These are phyloP conservation scores for Papilio machaon DNA, from an alignment of 1,140 invertebrate genomes.

Conservation along the genomic window DNA sequence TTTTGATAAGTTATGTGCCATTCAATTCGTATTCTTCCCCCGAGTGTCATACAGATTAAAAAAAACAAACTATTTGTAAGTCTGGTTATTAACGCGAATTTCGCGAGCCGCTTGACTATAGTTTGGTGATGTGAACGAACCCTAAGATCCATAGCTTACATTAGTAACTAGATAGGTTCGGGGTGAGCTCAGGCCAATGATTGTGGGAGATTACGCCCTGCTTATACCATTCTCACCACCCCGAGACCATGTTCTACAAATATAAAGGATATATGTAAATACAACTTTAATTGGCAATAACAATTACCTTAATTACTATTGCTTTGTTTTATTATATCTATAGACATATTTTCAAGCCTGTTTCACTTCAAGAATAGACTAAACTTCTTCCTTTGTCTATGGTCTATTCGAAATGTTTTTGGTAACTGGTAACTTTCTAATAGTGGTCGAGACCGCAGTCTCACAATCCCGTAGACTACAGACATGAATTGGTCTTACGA, in stretches of 20 bases:
- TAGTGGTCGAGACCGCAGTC: too few relatives aligned
- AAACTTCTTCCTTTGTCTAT: too few relatives aligned
- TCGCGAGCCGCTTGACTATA: not conserved
- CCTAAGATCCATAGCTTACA: constrained; percentile 21
- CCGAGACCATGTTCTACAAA: constrained; percentile 21
- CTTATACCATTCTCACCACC: constrained; percentile 22
- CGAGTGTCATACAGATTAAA: not conserved
- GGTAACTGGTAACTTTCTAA: too few relatives aligned
- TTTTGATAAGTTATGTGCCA: not conserved
- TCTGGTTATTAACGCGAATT: not conserved
- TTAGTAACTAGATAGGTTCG: constrained; percentile 26
- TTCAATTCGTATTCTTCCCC: not conserved
- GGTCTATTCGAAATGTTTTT: too few relatives aligned
- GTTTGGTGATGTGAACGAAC: not conserved
- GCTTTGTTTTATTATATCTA: not conserved
- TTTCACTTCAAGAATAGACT: too few relatives aligned
- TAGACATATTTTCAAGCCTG: too few relatives aligned
- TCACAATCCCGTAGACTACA: too few relatives aligned
- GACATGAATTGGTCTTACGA: too few relatives aligned
- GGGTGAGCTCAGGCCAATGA: constrained; percentile 27
- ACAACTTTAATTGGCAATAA: not conserved
- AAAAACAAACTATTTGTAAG: not conserved
- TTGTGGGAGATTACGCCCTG: constrained; percentile 22
- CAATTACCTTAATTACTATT: not conserved
- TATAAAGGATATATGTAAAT: not conserved